Evolutionary conservation across 2,888 invertebrate genomes (phyloP), one percentile per base, ranked within the genome.

Genomic region (Agonopterix arenella): DNA sequence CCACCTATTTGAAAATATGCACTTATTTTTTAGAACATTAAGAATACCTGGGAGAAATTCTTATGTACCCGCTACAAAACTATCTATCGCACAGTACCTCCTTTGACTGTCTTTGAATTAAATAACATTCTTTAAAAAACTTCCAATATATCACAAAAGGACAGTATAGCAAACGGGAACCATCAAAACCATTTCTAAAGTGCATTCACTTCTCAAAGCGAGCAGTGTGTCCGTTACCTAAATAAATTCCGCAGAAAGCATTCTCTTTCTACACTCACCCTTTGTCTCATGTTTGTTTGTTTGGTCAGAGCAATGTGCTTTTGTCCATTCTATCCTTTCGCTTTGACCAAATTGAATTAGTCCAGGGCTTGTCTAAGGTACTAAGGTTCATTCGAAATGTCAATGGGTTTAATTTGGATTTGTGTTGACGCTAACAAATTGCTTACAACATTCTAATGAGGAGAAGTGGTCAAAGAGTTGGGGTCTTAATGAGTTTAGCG

Each of bases 371-470:
- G 59, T 71, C 67, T 63, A 58, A 61, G 62, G 59, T 11, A 43
- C 11, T 42, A 42, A n/a, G 40, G n/a, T 1, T 40, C 40, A 40
- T 81, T 81, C 71, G 60, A 67, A 72, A 75, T 73, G 76, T 78
- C 81, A 80, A 82, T 82, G 73, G 76, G 66, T 76, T 78, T 82
- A 81, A 82, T 81, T 80, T 76, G 73, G 79, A 81, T 78, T 73
- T 74, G 66, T 69, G 68, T 68, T 62, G 65, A 64, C 62, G 62
- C 11, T 44, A 43, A 52, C 56, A 9, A 40, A 40, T 40, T 40
- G 40, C n/a, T 9, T 40, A n/a, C 40, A 28, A 28, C 28, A 28
- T 28, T 18, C 18, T 18, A 28, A 28, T 28, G 28, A 28, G 28
- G 28, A 5, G 28, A 4, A 28, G 28, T 28, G 28, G 28, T 28